These are phyloP conservation scores for Alfaro cultratus DNA, from an alignment of 2,797 vertebrate genomes.

Conservation along the genomic window DNA sequence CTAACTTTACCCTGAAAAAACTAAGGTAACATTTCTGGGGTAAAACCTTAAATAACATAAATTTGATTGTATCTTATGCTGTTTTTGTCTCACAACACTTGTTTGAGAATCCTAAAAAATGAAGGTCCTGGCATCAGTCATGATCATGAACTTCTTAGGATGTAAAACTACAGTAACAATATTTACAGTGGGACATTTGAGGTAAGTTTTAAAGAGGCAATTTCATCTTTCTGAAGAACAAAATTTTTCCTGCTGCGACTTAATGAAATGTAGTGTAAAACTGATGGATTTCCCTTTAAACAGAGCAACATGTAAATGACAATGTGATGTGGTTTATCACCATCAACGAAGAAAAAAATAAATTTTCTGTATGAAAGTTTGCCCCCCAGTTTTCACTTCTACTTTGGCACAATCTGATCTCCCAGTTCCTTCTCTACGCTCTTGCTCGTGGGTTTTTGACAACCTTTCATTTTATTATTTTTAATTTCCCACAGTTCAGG, in stretches of 20 bases:
- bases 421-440: not conserved
- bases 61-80: not conserved
- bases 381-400: not conserved
- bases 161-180: not conserved
- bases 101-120: not conserved
- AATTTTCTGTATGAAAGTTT: not conserved
- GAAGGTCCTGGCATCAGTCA: not conserved
- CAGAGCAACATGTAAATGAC: not conserved
- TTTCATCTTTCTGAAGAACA: not conserved
- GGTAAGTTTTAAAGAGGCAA: not conserved
- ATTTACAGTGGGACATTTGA: not conserved
- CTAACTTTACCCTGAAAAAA: not conserved
- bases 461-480: conserved; percentile 1
- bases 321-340: not conserved
- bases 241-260: not conserved
- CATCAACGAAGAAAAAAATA: not conserved
- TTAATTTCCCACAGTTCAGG: conserved; percentile 43
- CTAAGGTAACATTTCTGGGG: too few relatives aligned
- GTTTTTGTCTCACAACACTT: not conserved
- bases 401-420: not conserved
- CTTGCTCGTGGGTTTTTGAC: not conserved
- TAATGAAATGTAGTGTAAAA: not conserved
- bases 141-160: not conserved
- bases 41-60: not conserved
- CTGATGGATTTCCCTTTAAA: not conserved